Evolutionary conservation across 2,113 vertebrate genomes (phyloP).

Genomic region (Miniopterus natalensis): DNA sequence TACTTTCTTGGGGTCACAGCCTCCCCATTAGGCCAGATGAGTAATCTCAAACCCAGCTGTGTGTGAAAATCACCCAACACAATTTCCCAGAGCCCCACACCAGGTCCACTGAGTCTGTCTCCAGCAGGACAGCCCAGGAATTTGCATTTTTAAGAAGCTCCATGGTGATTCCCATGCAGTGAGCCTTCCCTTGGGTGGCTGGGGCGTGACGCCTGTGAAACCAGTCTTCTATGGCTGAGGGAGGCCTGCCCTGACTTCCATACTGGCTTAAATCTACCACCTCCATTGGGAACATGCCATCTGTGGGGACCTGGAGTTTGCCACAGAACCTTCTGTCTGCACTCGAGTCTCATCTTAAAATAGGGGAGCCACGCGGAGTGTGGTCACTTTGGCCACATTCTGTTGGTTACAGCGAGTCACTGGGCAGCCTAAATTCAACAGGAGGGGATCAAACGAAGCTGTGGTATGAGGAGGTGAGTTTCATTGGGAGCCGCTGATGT

Average conservation of each 20-base stretch:
- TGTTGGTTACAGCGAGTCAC: background rate
- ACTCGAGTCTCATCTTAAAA: background rate
- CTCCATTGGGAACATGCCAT: fast-evolving
- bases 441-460: fast-evolving
- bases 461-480: background rate
- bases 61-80: background rate
- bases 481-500: fast-evolving
- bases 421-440: background rate
- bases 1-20: background rate
- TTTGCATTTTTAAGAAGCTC: background rate
- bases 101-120: background rate
- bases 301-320: background rate
- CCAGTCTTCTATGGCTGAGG: background rate
- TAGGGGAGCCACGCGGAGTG: fast-evolving
- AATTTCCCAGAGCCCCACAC: background rate
- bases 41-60: background rate
- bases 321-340: background rate
- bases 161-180: background rate
- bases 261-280: fast-evolving
- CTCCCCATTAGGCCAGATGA: background rate
- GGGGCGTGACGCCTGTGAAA: fast-evolving
- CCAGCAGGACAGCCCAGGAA: background rate
- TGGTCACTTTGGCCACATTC: background rate
- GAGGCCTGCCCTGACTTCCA: background rate
- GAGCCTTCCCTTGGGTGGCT: background rate